Percentiles rank a stretch among this genome's conserved stretches.
phyloP scores from a whole-genome alignment of 2,888 invertebrate species.

The Serripes groenlandicus region DNA sequence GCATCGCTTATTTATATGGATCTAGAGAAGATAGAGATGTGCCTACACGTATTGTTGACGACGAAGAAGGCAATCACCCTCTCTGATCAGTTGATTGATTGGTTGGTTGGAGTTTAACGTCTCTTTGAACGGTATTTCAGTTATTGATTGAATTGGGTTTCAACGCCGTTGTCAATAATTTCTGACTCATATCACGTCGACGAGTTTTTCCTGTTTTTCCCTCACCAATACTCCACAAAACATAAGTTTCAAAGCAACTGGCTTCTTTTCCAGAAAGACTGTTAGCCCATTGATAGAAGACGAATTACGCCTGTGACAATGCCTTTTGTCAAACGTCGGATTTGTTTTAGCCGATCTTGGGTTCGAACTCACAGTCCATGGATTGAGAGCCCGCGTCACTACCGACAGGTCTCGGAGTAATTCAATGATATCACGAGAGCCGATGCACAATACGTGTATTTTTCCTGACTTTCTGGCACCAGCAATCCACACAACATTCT shows the following conservation, averaged over 20 bases:
- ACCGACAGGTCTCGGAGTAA: neutral
- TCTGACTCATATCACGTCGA: too few relatives aligned
- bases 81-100: too few relatives aligned
- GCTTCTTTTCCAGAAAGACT: neutral
- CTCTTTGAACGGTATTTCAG: neutral
- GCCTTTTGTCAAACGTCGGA: neutral
- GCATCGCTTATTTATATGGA: too few relatives aligned
- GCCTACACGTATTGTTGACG: too few relatives aligned
- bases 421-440: too few relatives aligned
- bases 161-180: too few relatives aligned
- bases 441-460: too few relatives aligned
- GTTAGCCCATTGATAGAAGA: too few relatives aligned
- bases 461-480: too few relatives aligned
- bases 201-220: neutral
- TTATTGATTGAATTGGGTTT: neutral
- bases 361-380: neutral
- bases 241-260: neutral
- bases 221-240: neutral
- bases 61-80: too few relatives aligned
- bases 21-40: too few relatives aligned
- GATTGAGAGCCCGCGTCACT: neutral
- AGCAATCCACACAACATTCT: too few relatives aligned
- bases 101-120: neutral
- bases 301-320: neutral
- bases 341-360: neutral